These are phyloP conservation scores for Panthera tigris DNA, from an alignment of 2,113 vertebrate genomes.

Conservation along the genomic window DNA sequence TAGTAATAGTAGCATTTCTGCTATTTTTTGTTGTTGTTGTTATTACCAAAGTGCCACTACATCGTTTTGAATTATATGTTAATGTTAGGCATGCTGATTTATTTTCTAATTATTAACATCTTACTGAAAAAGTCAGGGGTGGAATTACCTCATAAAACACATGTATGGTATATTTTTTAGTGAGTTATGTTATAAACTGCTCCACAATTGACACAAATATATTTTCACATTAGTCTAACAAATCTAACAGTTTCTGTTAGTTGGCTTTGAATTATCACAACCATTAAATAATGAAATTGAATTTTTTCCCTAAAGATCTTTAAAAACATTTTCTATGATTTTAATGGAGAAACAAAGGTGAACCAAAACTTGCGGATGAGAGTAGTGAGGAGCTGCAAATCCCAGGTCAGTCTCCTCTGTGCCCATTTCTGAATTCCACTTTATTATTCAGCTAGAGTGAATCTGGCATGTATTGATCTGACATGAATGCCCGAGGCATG, in stretches of 20 bases:
- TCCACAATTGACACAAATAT: not conserved
- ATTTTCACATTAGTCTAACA: conserved; percentile 35
- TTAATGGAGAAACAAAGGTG: not conserved
- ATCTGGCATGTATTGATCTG: conserved; percentile 14
- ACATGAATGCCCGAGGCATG: not conserved
- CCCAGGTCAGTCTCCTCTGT: not conserved
- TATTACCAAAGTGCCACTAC: not conserved
- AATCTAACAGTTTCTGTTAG: not conserved
- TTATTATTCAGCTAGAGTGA: not conserved
- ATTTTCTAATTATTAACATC: conserved; percentile 43
- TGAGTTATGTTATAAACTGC: conserved; percentile 1
- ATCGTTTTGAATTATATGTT: conserved; percentile 17
- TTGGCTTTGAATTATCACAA: conserved; percentile 1
- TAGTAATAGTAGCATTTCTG: not conserved
- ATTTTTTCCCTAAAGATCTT: not conserved
- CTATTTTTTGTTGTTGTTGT: not conserved
- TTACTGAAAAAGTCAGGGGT: conserved; percentile 31
- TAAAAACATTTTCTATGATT: not conserved
- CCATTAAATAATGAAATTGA: not conserved
- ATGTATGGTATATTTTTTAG: conserved; percentile 19
- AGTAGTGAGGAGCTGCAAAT: not conserved
- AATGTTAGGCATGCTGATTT: conserved; percentile 1
- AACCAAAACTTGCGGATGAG: not conserved
- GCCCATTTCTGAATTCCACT: not conserved
- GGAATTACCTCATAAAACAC: conserved; percentile 39